Evolutionary conservation across 2,797 vertebrate species (phyloP).

Genomic region (Chaetodon trifasciatus): DNA sequence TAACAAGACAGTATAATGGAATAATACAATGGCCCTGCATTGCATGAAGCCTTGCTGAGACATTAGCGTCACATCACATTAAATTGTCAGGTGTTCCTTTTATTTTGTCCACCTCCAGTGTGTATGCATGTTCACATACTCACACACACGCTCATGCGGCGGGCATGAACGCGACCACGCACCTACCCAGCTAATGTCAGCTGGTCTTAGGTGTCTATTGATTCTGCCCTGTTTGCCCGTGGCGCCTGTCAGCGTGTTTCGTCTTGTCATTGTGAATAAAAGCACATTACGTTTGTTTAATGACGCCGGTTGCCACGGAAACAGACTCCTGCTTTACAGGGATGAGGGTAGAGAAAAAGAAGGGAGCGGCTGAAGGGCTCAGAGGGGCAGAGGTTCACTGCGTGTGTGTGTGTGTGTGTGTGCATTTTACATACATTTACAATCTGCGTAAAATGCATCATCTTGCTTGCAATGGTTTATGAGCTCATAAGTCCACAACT

Average conservation of each 20-base stretch:
- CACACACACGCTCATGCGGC: background rate
- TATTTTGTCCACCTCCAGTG: background rate
- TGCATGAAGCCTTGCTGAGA: background rate
- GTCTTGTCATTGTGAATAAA: conserved; percentile 59
- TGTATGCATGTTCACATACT: background rate
- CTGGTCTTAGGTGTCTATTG: conserved; percentile 38
- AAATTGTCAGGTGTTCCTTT: background rate
- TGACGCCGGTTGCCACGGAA: conserved; percentile 82
- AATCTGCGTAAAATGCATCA: conserved; percentile 38
- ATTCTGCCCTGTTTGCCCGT: conserved; percentile 42
- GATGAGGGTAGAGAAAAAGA: conserved; percentile 25
- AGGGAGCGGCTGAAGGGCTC: conserved; percentile 64
- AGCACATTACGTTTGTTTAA: conserved; percentile 79
- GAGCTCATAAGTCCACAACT: conserved; percentile 7
- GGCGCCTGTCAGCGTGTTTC: conserved; percentile 59
- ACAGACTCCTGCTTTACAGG: conserved; percentile 74
- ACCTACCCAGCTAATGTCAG: conserved; percentile 10
- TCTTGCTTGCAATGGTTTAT: conserved; percentile 8
- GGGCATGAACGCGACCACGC: background rate
- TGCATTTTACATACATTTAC: conserved; percentile 1
- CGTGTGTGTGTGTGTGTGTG: conserved; percentile 21
- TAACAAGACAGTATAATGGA: background rate
- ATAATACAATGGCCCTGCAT: background rate
- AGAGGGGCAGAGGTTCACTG: conserved; percentile 44
- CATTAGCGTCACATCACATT: background rate